A percentile compares a stretch with the other conserved stretches of the same genome.
Conservation (phyloP, 2,113 vertebrate genomes). For the Alaudala cheleensis region DNA sequence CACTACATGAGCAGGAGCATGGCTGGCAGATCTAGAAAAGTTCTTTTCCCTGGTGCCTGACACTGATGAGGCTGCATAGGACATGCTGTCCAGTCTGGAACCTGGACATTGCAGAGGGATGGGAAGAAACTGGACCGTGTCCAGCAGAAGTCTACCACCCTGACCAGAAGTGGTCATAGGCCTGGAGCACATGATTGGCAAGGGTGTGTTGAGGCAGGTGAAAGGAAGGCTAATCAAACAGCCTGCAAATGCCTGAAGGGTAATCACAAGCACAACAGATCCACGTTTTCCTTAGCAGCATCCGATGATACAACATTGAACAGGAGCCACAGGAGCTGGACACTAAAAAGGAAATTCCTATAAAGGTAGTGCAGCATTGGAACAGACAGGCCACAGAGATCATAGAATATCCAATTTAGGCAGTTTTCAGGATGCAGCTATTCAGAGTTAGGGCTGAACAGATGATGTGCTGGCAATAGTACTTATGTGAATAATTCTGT, state of each 20-base stretch:
- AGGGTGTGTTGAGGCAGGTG: background rate
- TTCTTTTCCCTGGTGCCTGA: background rate
- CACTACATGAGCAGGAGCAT: background rate
- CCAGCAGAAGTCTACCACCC: background rate
- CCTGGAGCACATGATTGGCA: background rate
- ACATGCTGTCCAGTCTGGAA: background rate
- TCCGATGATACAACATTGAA: background rate
- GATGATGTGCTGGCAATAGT: background rate
- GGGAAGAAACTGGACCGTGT: background rate
- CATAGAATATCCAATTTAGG: background rate
- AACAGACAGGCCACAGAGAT: background rate
- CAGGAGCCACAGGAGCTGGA: background rate
- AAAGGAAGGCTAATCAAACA: background rate
- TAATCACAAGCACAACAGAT: background rate
- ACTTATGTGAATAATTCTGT: background rate
- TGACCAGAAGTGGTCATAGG: background rate
- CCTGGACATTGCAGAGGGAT: background rate
- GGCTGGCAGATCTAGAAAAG: background rate
- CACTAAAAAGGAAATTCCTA: background rate
- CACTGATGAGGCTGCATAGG: background rate
- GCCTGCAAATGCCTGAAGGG: background rate
- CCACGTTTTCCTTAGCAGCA: background rate
- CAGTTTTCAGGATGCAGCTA: background rate
- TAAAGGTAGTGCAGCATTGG: background rate
- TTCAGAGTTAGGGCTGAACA: background rate